Evolutionary conservation across 23 tunicate species (phyloP).

Genomic region (Corella eumyota): DNA sequence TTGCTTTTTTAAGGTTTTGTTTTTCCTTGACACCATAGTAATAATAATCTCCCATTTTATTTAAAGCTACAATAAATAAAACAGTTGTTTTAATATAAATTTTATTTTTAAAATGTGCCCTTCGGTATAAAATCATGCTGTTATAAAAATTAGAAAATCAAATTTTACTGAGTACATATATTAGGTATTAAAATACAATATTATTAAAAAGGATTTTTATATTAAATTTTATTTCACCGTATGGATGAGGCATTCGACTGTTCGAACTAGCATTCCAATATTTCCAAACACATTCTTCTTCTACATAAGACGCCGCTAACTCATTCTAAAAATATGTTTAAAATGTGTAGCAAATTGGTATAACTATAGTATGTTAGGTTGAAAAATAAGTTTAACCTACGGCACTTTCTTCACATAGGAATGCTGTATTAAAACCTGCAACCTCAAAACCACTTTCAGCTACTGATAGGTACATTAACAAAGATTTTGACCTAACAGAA

Average conservation of each 20-base stretch:
- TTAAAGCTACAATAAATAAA: constrained; percentile 45
- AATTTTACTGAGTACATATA: too few relatives aligned
- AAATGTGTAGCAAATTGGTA: too few relatives aligned
- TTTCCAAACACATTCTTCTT: constrained; percentile 62
- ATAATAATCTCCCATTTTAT: constrained; percentile 93
- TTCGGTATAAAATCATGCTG: too few relatives aligned
- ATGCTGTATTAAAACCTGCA: constrained; percentile 73
- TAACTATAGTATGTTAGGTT: too few relatives aligned
- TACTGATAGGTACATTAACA: constrained; percentile 52
- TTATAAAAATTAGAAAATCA: too few relatives aligned
- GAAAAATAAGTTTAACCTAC: constrained; percentile 7
- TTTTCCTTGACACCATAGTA: constrained; percentile 56
- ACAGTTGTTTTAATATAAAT: too few relatives aligned
- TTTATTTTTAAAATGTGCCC: too few relatives aligned
- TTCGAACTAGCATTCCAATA: constrained; percentile 65
- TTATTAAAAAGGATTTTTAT: too few relatives aligned
- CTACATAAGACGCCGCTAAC: neutral
- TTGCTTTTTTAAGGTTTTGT: constrained; percentile 37
- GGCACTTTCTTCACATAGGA: constrained; percentile 38
- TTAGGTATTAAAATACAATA: too few relatives aligned
- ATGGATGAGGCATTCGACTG: constrained; percentile 39
- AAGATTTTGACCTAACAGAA: constrained; percentile 56
- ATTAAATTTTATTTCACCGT: constrained; percentile 73
- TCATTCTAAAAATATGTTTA: neutral
- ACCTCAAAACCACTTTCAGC: constrained; percentile 88